phyloP scores from a whole-genome alignment of 2,888 invertebrate genomes.

The Rhyacophila evoluta region DNA sequence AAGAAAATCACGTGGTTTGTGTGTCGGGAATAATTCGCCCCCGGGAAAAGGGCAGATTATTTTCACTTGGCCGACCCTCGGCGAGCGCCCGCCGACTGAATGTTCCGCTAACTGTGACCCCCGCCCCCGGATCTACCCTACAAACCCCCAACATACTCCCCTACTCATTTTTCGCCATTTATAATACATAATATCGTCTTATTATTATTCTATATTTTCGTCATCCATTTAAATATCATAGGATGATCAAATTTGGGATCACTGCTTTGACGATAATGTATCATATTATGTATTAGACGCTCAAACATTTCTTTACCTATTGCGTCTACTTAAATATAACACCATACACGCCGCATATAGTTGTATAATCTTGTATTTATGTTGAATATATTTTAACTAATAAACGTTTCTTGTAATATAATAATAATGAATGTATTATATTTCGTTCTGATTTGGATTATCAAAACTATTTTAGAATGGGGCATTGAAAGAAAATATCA shows the following conservation, averaged over 20 bases:
- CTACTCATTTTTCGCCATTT: background rate
- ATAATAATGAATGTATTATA: too few relatives aligned
- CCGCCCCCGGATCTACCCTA: background rate
- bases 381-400: too few relatives aligned
- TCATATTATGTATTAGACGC: too few relatives aligned
- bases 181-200: background rate
- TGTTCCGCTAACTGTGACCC: background rate
- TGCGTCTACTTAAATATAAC: too few relatives aligned
- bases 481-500: too few relatives aligned
- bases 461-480: too few relatives aligned
- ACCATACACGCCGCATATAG: too few relatives aligned
- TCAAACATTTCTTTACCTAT: too few relatives aligned
- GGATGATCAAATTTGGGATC: background rate
- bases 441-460: too few relatives aligned
- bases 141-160: background rate
- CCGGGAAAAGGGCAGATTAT: background rate
- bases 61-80: slow-evolving; percentile 3
- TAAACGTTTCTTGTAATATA: too few relatives aligned
- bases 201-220: background rate
- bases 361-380: too few relatives aligned
- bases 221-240: background rate
- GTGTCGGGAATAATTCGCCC: background rate
- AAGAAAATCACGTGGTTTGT: background rate
- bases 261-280: too few relatives aligned
- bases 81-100: background rate